Base-by-base conservation (phyloP, 1,140 invertebrate genomes). In the Oryctes rhinoceros region DNA sequence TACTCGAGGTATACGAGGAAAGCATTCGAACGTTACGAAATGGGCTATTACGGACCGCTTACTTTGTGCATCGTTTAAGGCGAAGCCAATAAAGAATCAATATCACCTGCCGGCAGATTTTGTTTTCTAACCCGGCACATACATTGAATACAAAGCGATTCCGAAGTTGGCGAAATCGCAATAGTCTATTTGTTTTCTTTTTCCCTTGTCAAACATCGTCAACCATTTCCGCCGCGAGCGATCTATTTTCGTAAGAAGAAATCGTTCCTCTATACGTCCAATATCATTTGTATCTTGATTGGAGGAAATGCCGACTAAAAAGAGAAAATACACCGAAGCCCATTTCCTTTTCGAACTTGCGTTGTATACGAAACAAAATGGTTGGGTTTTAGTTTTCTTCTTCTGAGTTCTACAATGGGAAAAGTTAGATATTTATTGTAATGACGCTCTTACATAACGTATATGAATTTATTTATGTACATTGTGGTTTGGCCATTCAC, bases 71-170 rank as follows among this genome's bases (percentile, higher is more conserved):
- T 18, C 65, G 20, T 35, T 67, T 67, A 30, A 67, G 65, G 10
- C 10, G 65, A 35, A 67, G 13, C 30, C 65, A 67, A 67, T 67
- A 67, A 67, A 67, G 30, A 24, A 35, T 67, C 65, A 67, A 67
- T 67, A 67, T 35, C 35, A 67, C 20, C 65, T 67, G 65, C 65
- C 65, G 30, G 18, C 20, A 35, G 30, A 67, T 67, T 30, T 67
- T 67, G 65, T 67, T 67, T 18, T 24, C 49, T 30, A 35, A 67
- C 20, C 20, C 65, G 65, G 65, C 18, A 24, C 65, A 24, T 35
- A 67, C 65, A 67, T 35, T 35, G 65, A 67, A 67, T 67, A 67
- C 65, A 67, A 67, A 67, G 65, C 13, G 65, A 67, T 67, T 35
- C n/a, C 20, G 65, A 30, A 18, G 13, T 24, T 67, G 5, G 65